Conservation (phyloP, 30 jellyfish, hydroid and myxozoan genomes). For the Aurelia aurita region DNA sequence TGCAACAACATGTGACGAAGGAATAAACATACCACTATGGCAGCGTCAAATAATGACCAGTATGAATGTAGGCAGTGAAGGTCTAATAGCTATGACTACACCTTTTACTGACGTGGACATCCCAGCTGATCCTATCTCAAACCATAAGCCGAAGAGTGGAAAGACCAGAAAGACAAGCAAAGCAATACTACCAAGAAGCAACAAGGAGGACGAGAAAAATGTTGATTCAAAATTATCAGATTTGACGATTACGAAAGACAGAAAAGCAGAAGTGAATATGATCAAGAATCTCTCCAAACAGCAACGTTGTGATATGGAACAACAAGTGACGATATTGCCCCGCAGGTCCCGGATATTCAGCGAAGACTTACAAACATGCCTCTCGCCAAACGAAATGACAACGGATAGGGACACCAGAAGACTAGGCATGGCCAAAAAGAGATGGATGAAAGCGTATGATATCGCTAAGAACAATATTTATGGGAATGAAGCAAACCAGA, state of each 20-base stretch:
- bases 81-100: too few species aligned
- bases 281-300: constrained; percentile 53
- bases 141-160: too few species aligned
- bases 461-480: constrained; percentile 44
- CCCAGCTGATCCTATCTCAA: too few species aligned
- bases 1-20: too few species aligned
- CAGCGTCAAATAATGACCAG: too few species aligned
- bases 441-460: constrained; percentile 63
- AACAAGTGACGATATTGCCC: constrained; percentile 49
- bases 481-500: constrained; percentile 18
- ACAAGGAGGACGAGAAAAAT: not conserved
- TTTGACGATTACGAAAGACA: not conserved
- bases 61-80: too few species aligned
- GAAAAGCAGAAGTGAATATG: constrained; percentile 38
- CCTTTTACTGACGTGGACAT: too few species aligned
- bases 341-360: constrained; percentile 41
- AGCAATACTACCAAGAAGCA: too few species aligned
- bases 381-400: not conserved
- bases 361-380: constrained; percentile 1
- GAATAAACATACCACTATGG: too few species aligned
- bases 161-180: too few species aligned
- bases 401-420: constrained; percentile 38
- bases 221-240: not conserved
- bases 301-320: constrained; percentile 42
- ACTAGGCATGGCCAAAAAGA: constrained; percentile 32